Base-by-base conservation (phyloP, 2,797 vertebrate genomes). In the Allobates femoralis region DNA sequence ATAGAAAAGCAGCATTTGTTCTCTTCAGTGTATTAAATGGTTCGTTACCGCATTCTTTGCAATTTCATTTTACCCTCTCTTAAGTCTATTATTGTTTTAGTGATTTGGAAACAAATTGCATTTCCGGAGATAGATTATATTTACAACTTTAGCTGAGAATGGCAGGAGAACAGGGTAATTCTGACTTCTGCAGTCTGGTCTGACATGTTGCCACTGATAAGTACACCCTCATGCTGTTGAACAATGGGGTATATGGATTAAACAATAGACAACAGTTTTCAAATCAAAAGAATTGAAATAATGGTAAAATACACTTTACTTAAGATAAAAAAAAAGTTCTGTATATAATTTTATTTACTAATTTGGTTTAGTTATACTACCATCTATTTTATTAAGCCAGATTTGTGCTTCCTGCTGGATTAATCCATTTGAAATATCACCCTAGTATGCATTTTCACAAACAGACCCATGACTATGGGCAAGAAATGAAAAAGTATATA, bases 71-170 rank as follows among this genome's bases (percentile, higher is more conserved):
- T 75, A 34, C 74, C 56, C 69, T 73, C 37, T 34, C 19, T 34
- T 15, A 83, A 60, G 53, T 75, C 62, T 58, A 84, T 66, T 66
- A 26, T 60, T 84, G 41, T 84, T 50, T 50, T 66, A 77, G 74
- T 74, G 55, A n/a, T 66, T 77, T 53, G 60, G 66, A 58, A 66
- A 77, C 3, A 77, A 32, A 78, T 67, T 69, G 60, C 74, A 85
- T 56, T 77, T 77, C 77, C 69, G 69, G 75, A 51, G 67, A 15
- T 64, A 69, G 50, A 79, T 85, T 84, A 50, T 58, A 76, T 74
- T 85, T 60, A 67, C 28, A 85, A 60, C 28, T 77, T 60, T 67
- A 55, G 73, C 46, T 85, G 58, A 41, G 83, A 78, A 78, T 53
- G 19, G 60, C 46, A 77, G 64, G 82, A 19, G 53, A 78, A 85